Percentiles rank a stretch among this genome's conserved stretches.
These are phyloP conservation scores for Gambusia affinis DNA, from an alignment of 2,113 vertebrate species.

Conservation along the genomic window DNA sequence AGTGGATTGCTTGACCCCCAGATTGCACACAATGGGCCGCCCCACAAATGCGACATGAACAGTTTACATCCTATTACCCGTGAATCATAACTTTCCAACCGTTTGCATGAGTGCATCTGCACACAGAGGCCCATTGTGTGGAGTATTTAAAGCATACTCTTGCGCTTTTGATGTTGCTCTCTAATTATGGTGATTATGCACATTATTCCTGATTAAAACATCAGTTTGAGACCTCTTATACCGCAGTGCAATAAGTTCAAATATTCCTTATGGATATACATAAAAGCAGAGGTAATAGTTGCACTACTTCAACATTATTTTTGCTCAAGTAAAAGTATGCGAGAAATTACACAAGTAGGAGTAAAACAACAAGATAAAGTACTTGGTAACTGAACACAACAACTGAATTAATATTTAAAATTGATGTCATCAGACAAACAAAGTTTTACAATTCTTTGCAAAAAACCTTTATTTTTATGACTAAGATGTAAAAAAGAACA, in stretches of 20 bases:
- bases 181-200: constrained; percentile 71
- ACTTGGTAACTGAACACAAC: too few species aligned
- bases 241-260: constrained; percentile 12
- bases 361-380: too few species aligned
- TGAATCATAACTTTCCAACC: constrained; percentile 62
- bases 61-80: constrained; percentile 50
- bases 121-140: constrained; percentile 54
- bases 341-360: too few species aligned
- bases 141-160: constrained; percentile 37
- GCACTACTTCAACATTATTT: too few species aligned
- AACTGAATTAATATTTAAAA: too few species aligned
- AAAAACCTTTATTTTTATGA: too few species aligned
- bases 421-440: too few species aligned
- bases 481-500: too few species aligned
- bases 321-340: too few species aligned
- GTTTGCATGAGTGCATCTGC: constrained; percentile 25
- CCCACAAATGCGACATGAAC: constrained; percentile 26
- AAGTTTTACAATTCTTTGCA: too few species aligned
- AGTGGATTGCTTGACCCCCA: constrained; percentile 52
- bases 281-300: too few species aligned
- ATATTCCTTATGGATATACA: neutral
- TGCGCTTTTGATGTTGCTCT: constrained; percentile 70
- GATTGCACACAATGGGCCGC: constrained; percentile 7
- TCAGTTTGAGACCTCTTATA: constrained; percentile 34
- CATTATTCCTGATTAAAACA: constrained; percentile 67